A percentile compares a stretch with the other conserved stretches of the same genome.
These are phyloP conservation scores for Atrichornis clamosus DNA, from an alignment of 2,113 vertebrate species.

Conservation along the genomic window DNA sequence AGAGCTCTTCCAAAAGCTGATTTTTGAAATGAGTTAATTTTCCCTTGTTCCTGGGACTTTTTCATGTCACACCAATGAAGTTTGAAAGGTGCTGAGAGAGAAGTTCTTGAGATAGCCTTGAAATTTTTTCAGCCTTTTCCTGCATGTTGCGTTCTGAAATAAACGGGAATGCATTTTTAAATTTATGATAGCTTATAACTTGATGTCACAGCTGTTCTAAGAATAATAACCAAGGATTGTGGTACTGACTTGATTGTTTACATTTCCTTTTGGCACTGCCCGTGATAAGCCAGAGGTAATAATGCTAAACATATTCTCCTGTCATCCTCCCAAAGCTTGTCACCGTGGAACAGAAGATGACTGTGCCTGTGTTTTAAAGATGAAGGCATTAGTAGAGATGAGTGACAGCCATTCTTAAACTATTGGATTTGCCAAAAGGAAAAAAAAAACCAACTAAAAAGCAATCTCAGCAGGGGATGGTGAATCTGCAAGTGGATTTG, in stretches of 20 bases:
- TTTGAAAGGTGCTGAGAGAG: neutral
- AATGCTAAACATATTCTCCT: neutral
- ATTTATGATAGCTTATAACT: constrained; percentile 13
- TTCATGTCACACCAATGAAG: neutral
- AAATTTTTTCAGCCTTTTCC: neutral
- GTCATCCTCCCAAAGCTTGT: neutral
- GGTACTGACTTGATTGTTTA: neutral
- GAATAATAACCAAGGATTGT: constrained; percentile 18
- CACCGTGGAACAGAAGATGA: neutral
- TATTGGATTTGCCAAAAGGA: neutral
- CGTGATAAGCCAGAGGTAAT: neutral
- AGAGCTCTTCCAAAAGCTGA: neutral
- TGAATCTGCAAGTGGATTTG: neutral
- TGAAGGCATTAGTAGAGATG: neutral
- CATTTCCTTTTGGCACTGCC: constrained; percentile 10
- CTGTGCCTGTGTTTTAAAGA: neutral
- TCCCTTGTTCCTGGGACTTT: neutral
- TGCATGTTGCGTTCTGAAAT: neutral
- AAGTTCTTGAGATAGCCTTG: neutral
- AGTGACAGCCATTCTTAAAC: neutral
- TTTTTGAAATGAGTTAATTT: neutral
- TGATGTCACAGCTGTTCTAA: constrained; percentile 23
- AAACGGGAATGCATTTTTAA: neutral
- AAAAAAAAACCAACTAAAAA: neutral
- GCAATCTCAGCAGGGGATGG: neutral